Percentiles rank a stretch among this genome's conserved stretches.
These are phyloP conservation scores for Anodontia alba DNA, from an alignment of 2,888 invertebrate species.

Conservation along the genomic window DNA sequence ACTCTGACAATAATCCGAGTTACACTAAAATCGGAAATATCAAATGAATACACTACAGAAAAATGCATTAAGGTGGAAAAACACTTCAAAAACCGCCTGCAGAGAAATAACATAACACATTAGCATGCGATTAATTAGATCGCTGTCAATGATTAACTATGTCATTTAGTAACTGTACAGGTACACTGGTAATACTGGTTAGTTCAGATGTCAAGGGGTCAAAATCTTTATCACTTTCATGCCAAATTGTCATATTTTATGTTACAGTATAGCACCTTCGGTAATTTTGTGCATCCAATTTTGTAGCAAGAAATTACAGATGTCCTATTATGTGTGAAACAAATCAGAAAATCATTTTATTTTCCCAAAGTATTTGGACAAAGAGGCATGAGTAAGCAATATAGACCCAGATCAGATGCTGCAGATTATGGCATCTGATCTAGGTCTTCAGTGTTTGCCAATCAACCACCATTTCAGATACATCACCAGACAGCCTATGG, in stretches of 20 bases:
- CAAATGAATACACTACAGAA: neutral
- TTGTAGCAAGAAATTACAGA: no score
- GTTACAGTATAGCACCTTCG: no score
- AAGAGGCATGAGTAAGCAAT: no score
- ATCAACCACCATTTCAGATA: no score
- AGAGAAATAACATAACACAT: constrained; percentile 16
- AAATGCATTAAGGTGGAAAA: constrained; percentile 13
- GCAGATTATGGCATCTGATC: no score
- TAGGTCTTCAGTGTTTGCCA: no score
- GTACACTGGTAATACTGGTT: neutral
- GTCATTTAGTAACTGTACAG: neutral
- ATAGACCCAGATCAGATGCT: no score
- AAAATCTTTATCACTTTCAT: constrained; percentile 7
- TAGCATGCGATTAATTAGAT: constrained; percentile 13
- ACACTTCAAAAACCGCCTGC: constrained; percentile 9
- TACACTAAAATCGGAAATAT: neutral
- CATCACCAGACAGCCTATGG: no score
- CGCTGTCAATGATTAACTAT: constrained; percentile 5
- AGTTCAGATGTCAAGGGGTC: constrained; percentile 5
- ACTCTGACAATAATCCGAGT: neutral
- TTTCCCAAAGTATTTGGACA: no score
- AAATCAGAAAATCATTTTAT: no score
- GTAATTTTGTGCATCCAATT: no score
- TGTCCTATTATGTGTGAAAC: no score
- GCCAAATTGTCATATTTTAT: neutral